These are phyloP conservation scores for Riparia riparia DNA, from an alignment of 2,113 vertebrate genomes.

Conservation along the genomic window DNA sequence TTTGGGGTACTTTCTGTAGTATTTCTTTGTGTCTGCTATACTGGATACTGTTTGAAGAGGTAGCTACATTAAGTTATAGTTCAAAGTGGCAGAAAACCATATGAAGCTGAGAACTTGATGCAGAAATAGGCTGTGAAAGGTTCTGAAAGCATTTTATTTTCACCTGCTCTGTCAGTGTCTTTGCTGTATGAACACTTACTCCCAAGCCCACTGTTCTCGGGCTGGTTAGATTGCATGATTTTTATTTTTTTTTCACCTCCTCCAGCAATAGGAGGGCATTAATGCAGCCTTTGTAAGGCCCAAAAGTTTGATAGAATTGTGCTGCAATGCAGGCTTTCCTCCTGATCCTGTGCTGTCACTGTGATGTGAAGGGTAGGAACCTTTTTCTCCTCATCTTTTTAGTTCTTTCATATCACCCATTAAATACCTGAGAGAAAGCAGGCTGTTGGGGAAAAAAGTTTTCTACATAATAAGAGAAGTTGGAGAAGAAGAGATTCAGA, in stretches of 20 bases:
- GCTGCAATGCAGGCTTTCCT: not conserved
- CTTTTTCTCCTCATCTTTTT: not conserved
- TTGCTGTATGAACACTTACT: not conserved
- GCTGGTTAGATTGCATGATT: not conserved
- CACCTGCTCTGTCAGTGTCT: not conserved
- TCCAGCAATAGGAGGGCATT: not conserved
- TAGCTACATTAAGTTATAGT: not conserved
- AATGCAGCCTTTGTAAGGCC: constrained; percentile 18
- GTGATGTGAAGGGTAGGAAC: not conserved
- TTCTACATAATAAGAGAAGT: not conserved
- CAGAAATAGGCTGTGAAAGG: constrained; percentile 51
- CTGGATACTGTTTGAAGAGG: not conserved
- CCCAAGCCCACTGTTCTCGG: constrained; percentile 12
- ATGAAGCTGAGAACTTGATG: constrained; percentile 1
- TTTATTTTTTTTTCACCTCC: not conserved
- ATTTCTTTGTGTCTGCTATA: not conserved
- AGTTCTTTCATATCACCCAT: not conserved
- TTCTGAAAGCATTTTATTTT: constrained; percentile 60
- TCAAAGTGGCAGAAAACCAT: constrained; percentile 21
- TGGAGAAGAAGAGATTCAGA: not conserved
- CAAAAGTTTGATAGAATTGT: constrained; percentile 15
- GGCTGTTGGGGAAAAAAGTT: not conserved
- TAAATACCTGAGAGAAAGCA: not conserved
- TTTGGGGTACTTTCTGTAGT: not conserved
- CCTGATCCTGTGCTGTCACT: not conserved